Percentiles rank a stretch among this genome's conserved stretches.
Evolutionary conservation across 2,113 vertebrate species (phyloP).

Genomic region (Podilymbus podiceps): DNA sequence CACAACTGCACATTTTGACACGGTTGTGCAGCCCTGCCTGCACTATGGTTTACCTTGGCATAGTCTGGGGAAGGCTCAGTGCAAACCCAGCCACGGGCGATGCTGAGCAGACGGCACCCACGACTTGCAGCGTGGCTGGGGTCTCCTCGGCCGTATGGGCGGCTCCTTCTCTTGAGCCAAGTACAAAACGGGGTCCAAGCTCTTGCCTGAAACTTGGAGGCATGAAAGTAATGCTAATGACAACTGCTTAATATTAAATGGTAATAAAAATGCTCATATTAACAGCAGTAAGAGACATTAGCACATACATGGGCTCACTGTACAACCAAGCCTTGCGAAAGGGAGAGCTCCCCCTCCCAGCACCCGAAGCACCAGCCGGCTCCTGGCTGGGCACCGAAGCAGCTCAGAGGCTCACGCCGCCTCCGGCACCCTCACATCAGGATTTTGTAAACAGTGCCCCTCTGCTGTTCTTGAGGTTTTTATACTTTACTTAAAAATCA

Average conservation of each 20-base stretch:
- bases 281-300: background rate
- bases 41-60: accelerated
- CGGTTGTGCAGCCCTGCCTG: background rate
- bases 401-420: background rate
- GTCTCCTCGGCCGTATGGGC: accelerated
- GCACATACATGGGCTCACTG: background rate
- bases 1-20: background rate
- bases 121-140: accelerated
- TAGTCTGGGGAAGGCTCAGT: background rate
- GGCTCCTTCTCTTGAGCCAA: background rate
- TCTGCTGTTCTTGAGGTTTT: background rate
- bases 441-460: background rate
- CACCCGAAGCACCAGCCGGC: background rate
- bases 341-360: background rate
- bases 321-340: background rate
- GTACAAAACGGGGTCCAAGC: background rate
- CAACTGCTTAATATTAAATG: background rate
- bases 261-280: background rate
- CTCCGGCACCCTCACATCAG: background rate
- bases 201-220: background rate
- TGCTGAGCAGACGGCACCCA: background rate
- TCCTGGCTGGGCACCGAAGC: background rate
- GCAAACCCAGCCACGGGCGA: accelerated
- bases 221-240: background rate
- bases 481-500: background rate